Conservation (phyloP, 2,797 vertebrate species). For the Sarcophilus harrisii region DNA sequence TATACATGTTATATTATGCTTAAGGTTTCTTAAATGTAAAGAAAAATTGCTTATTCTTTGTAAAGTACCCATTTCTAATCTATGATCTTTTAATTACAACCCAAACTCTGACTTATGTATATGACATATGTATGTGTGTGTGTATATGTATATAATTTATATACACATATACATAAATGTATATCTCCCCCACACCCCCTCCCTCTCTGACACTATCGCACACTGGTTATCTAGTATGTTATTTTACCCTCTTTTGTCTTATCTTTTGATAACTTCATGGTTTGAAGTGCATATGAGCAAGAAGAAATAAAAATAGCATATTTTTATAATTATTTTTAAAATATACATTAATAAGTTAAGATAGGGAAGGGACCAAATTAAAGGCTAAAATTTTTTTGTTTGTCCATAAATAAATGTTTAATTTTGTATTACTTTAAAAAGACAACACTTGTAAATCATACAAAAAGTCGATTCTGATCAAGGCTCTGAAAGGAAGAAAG, state of each 20-base stretch:
- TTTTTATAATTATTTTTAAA: background rate
- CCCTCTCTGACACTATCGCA: background rate
- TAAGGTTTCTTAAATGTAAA: background rate
- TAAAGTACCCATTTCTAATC: background rate
- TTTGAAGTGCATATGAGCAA: conserved; percentile 9
- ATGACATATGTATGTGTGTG: background rate
- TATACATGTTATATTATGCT: background rate
- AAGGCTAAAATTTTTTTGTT: background rate
- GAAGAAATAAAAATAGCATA: background rate
- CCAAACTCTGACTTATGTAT: background rate
- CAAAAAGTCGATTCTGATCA: background rate
- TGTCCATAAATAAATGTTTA: background rate
- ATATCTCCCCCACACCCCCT: no score
- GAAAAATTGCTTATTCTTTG: background rate
- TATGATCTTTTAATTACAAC: background rate
- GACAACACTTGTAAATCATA: background rate
- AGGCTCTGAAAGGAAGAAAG: background rate
- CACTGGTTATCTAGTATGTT: background rate
- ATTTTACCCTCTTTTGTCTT: background rate
- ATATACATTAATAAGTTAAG: background rate
- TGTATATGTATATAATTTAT: background rate
- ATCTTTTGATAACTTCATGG: background rate
- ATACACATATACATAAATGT: background rate
- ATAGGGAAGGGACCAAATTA: background rate
- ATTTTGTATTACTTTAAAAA: background rate